Conservation (phyloP, 2,888 invertebrate genomes). For the Cinara cedri region DNA sequence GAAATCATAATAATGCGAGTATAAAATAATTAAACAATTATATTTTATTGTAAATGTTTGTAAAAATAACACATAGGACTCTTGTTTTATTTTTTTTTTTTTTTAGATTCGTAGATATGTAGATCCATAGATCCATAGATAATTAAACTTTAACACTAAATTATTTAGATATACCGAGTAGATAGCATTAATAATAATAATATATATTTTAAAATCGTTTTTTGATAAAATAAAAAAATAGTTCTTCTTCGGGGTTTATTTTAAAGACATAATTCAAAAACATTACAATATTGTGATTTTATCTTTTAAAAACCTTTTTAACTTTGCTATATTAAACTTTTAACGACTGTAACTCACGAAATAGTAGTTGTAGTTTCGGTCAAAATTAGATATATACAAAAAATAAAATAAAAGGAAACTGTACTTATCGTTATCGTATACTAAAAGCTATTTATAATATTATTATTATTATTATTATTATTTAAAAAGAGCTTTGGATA, state of each 20-base stretch:
- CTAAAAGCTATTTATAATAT: not conserved
- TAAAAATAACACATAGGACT: not conserved
- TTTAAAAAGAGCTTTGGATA: not conserved
- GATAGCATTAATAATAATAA: not conserved
- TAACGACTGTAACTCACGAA: constrained; percentile 23
- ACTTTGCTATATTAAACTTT: constrained; percentile 17
- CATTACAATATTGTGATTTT: constrained; percentile 13
- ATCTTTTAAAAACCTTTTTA: constrained; percentile 16
- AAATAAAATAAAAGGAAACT: not conserved
- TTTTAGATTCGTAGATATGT: not conserved
- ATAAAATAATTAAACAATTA: not conserved
- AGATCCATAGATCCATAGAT: not conserved
- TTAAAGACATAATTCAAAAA: not conserved
- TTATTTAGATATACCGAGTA: not conserved
- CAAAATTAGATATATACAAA: constrained; percentile 7
- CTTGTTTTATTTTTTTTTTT: too few species aligned
- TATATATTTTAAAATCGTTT: not conserved
- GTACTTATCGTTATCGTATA: not conserved
- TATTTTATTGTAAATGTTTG: not conserved
- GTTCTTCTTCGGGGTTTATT: not conserved
- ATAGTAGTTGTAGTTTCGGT: not conserved
- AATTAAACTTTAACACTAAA: not conserved
- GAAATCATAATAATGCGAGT: too few species aligned
- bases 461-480: too few species aligned
- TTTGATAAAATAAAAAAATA: not conserved